Conservation (phyloP, 1,140 invertebrate genomes). For the Hycleus phaleratus region DNA sequence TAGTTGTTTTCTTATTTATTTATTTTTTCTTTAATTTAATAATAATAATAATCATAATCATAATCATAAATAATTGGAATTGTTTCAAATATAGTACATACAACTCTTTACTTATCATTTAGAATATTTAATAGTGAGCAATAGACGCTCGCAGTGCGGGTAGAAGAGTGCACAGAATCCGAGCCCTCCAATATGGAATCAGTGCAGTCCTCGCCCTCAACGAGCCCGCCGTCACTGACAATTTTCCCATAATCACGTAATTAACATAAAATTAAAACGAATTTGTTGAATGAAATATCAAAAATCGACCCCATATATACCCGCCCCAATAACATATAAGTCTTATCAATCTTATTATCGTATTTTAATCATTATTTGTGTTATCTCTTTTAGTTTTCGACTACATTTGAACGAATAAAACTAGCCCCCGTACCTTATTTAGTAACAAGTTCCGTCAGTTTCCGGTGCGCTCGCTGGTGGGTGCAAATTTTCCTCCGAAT, state of each 20-base stretch:
- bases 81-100: slow-evolving; percentile 36
- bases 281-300: too few relatives aligned
- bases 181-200: slow-evolving; percentile 19
- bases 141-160: slow-evolving; percentile 38
- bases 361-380: too few relatives aligned
- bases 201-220: slow-evolving; percentile 23
- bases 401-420: too few relatives aligned
- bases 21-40: too few relatives aligned
- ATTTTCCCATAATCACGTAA: not conserved
- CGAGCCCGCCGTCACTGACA: slow-evolving; percentile 35
- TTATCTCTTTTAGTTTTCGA: too few relatives aligned
- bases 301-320: too few relatives aligned
- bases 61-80: slow-evolving; percentile 36
- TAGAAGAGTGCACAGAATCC: slow-evolving; percentile 20
- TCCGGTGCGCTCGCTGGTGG: slow-evolving; percentile 26
- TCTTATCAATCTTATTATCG: too few relatives aligned
- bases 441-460: slow-evolving; percentile 24
- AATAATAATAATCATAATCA: not conserved
- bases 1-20: slow-evolving; percentile 19
- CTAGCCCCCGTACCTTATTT: too few relatives aligned
- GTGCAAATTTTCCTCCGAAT: slow-evolving; percentile 15
- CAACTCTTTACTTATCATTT: slow-evolving; percentile 40
- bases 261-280: not conserved
- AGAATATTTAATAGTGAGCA: slow-evolving; percentile 43
- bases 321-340: too few relatives aligned